Evolutionary conservation across 2,888 invertebrate genomes (phyloP).

Genomic region (Xestia rhomboidea): DNA sequence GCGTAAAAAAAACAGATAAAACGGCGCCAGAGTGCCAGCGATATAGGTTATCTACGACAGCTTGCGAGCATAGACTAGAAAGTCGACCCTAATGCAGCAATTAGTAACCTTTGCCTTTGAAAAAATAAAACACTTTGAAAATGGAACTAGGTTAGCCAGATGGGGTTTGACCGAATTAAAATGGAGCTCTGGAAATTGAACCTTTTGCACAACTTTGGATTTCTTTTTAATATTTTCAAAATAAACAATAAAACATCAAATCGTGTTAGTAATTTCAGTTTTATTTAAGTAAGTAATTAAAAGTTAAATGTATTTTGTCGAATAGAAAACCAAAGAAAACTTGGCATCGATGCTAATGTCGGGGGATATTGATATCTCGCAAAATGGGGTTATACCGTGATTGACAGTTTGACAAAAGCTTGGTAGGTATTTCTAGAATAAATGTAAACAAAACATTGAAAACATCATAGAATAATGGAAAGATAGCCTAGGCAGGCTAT

Average conservation of each 20-base stretch:
- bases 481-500: constrained; percentile 2
- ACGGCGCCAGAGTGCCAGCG: constrained; percentile 32
- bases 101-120: constrained; percentile 43
- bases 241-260: not conserved
- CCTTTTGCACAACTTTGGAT: not conserved
- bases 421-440: constrained; percentile 10
- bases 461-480: not conserved
- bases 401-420: constrained; percentile 42
- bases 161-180: not conserved
- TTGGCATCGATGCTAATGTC: constrained; percentile 38
- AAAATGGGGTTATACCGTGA: constrained; percentile 23
- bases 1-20: constrained; percentile 46
- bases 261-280: not conserved
- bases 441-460: not conserved
- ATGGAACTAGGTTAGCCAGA: constrained; percentile 8
- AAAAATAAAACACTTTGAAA: constrained; percentile 21
- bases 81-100: constrained; percentile 36
- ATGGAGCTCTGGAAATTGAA: not conserved
- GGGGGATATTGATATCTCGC: constrained; percentile 44
- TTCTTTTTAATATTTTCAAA: not conserved
- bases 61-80: constrained; percentile 31
- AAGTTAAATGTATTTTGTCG: constrained; percentile 29
- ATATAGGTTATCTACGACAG: constrained; percentile 46
- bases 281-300: constrained; percentile 17
- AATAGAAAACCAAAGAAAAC: constrained; percentile 34